Evolutionary conservation across 1,140 invertebrate species (phyloP), one percentile per base, ranked within the genome.

Genomic region (Lepidurus arcticus): DNA sequence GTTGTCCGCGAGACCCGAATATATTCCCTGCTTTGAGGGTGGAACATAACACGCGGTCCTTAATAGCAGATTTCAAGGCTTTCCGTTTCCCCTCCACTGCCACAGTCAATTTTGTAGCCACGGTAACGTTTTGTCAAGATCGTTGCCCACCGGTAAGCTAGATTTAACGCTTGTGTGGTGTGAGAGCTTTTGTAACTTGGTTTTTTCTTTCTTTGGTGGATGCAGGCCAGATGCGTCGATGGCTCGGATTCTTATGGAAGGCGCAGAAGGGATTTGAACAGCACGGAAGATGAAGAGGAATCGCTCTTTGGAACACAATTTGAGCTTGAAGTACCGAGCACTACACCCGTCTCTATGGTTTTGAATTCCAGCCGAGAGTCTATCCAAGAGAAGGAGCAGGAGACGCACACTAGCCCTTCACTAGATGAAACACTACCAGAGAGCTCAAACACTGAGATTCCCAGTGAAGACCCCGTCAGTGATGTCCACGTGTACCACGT

Each of bases 111-210:
- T 88, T 88, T 80, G 86, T 87, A 45, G 87, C 86, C 11, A 87
- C 87, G n/a, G 85, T 88, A n/a, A 83, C 86, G 73, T 88, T 88
- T 82, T 88, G 87, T 80, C 87, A 86, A 78, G 86, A 88, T 53
- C 79, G 83, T 34, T 88, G 87, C 80, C 84, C 86, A 81, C 86
- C 86, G 78, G 85, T 88, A 82, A 81, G 73, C 45, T 73, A 34
- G 9, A 74, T 8, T 47, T 16, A 21, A 74, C 43, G 13, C 10
- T 45, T 24, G 9, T 16, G 21, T 24, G 42, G 26, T 75, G n/a
- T 8, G 45, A 73, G 11, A 74, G 26, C 11, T 24, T 26, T 43
- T 16, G 43, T 65, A 76, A 81, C 45, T 24, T 73, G 78, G 44
- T 78, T 76, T 76, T 24, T 42, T n/a, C 34, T 80, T 44, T 74